Percentiles rank a stretch among this genome's conserved stretches.
Evolutionary conservation across 2,888 invertebrate species (phyloP).

Genomic region (Ormyrus thymus): DNA sequence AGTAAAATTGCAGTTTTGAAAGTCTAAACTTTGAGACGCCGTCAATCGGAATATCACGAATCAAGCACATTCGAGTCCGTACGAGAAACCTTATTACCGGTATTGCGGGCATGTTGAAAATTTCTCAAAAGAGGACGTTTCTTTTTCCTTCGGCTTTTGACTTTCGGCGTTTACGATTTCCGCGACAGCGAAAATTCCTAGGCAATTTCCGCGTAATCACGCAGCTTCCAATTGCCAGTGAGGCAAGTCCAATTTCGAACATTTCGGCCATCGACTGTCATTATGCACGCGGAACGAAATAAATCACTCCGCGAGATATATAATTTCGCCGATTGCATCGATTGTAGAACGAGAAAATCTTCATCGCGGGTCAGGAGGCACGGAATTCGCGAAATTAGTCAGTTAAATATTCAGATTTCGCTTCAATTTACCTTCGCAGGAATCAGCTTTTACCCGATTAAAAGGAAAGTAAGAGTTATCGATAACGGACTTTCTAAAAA

Average conservation of each 20-base stretch:
- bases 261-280: not conserved
- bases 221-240: constrained; percentile 1
- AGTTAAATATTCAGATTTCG: too few relatives aligned
- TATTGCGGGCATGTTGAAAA: constrained; percentile 7
- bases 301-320: not conserved
- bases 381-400: too few relatives aligned
- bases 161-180: not conserved
- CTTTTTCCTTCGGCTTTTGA: constrained; percentile 6
- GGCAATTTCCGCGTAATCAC: not conserved
- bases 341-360: too few relatives aligned
- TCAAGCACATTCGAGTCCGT: not conserved
- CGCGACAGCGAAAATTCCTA: not conserved
- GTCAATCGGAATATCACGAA: not conserved
- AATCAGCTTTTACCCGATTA: too few relatives aligned
- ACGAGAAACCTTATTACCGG: constrained; percentile 4
- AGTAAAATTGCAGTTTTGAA: not conserved
- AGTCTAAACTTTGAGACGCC: too few relatives aligned
- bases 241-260: constrained; percentile 11
- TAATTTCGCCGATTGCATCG: too few relatives aligned
- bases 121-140: not conserved
- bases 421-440: too few relatives aligned
- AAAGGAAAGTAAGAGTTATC: too few relatives aligned
- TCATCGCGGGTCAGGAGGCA: too few relatives aligned
- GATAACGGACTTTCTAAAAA: too few relatives aligned
- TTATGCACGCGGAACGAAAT: not conserved